Evolutionary conservation across 1,140 invertebrate genomes (phyloP).

Genomic region (Globodera ellingtonae): DNA sequence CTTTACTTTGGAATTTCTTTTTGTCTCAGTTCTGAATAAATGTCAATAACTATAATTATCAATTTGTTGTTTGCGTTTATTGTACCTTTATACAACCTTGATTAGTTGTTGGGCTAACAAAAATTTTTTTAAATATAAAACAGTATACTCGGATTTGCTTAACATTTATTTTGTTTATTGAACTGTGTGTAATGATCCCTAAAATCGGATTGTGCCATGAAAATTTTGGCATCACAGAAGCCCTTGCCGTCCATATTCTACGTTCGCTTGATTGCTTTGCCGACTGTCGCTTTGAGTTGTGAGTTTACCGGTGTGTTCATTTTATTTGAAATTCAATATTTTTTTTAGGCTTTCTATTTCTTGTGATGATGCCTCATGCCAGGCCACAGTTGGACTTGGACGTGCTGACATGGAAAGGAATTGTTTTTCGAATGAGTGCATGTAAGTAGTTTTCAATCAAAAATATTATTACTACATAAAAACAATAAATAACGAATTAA

Average conservation of each 20-base stretch:
- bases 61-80: no score
- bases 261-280: not conserved
- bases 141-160: not conserved
- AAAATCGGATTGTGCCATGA: slow-evolving; percentile 20
- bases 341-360: not conserved
- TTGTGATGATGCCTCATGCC: not conserved
- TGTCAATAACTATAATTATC: no score
- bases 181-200: not conserved
- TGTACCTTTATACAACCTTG: no score
- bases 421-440: not conserved
- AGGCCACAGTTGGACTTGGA: slow-evolving; percentile 21
- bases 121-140: not conserved
- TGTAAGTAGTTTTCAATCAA: slow-evolving; percentile 9
- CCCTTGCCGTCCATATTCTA: slow-evolving; percentile 28
- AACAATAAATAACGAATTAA: no score
- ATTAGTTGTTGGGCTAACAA: not conserved
- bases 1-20: no score
- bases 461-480: slow-evolving; percentile 7
- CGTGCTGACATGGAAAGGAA: slow-evolving; percentile 4
- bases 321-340: not conserved
- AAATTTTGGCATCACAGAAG: slow-evolving; percentile 33
- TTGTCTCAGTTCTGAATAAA: no score
- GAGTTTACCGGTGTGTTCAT: not conserved
- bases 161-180: slow-evolving; percentile 1
- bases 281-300: slow-evolving; percentile 1